Percentiles rank a stretch among this genome's conserved stretches.
These are phyloP conservation scores for Lingula anatina DNA, from an alignment of 2,888 invertebrate genomes.

Conservation along the genomic window DNA sequence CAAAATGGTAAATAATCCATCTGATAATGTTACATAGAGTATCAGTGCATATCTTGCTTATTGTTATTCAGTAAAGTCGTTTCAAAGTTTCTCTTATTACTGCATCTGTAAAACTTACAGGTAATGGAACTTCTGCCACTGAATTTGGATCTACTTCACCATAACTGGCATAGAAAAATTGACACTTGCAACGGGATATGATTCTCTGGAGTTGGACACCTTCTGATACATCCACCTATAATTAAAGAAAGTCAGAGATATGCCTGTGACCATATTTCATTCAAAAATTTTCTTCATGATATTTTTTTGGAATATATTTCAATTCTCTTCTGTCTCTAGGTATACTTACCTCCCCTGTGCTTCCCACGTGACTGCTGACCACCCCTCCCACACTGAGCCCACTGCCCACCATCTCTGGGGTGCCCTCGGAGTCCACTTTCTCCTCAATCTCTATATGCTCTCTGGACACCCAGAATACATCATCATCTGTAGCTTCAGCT, in stretches of 20 bases:
- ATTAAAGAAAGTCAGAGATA: too few relatives aligned
- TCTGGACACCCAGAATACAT: constrained; percentile 88
- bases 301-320: background rate
- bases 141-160: constrained; percentile 67
- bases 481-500: constrained; percentile 60
- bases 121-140: constrained; percentile 64
- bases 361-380: constrained; percentile 85
- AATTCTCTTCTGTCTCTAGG: background rate
- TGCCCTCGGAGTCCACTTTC: constrained; percentile 31
- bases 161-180: constrained; percentile 94
- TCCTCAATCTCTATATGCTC: constrained; percentile 43
- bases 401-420: constrained; percentile 61
- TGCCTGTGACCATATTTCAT: too few relatives aligned
- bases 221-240: too few relatives aligned
- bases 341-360: background rate
- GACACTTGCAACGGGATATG: constrained; percentile 94
- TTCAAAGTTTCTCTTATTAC: too few relatives aligned
- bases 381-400: constrained; percentile 97
- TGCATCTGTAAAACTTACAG: constrained; percentile 55
- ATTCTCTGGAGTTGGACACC: constrained; percentile 81
- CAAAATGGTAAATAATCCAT: too few relatives aligned
- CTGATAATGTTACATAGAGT: too few relatives aligned
- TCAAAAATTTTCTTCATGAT: background rate
- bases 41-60: too few relatives aligned
- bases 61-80: too few relatives aligned